A percentile compares a stretch with the other conserved stretches of the same genome.
Evolutionary conservation across 2,113 vertebrate genomes (phyloP).

Genomic region (Callorhinus ursinus): DNA sequence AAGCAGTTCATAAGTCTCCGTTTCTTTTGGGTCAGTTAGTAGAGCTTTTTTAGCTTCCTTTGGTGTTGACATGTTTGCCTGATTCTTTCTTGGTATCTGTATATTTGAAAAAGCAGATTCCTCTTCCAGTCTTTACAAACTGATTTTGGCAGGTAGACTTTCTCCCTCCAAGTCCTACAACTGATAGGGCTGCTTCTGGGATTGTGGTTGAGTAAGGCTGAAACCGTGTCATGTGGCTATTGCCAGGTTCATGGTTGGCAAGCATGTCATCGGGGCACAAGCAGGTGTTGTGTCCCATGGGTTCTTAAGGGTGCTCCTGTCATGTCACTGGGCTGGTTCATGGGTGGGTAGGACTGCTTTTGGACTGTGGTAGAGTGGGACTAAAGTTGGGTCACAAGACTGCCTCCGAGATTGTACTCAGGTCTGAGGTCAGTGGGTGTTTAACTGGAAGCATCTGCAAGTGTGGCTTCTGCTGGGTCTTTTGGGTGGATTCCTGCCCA

Average conservation of each 20-base stretch:
- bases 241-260: neutral
- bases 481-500: neutral
- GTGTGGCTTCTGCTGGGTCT: neutral
- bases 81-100: neutral
- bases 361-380: neutral
- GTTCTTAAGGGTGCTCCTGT: neutral
- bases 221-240: neutral
- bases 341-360: neutral
- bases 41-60: neutral
- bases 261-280: neutral
- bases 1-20: neutral
- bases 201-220: neutral
- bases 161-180: neutral
- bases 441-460: neutral
- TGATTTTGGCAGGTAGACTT: neutral
- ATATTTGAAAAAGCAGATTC: neutral
- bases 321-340: neutral
- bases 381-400: neutral
- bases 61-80: neutral
- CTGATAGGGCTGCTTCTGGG: neutral
- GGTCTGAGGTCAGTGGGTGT: neutral
- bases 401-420: neutral
- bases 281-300: neutral
- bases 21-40: neutral
- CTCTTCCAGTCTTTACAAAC: neutral